phyloP scores from a whole-genome alignment of 2,113 vertebrate species.

The Dromiciops gliroides region DNA sequence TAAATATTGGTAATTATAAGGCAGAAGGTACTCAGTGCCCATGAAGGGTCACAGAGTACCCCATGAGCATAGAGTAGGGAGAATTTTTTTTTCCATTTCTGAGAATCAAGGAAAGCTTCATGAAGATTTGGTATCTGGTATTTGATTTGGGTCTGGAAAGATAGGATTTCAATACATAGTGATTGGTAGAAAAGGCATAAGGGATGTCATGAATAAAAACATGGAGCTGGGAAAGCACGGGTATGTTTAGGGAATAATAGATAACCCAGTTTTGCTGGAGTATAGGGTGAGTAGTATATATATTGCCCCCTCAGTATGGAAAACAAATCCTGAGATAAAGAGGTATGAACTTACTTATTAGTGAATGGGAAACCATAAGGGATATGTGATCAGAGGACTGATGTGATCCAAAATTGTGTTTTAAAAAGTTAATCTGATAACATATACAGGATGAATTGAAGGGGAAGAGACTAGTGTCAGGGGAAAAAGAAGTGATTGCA shows the following conservation, averaged over 20 bases:
- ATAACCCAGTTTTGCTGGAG: background rate
- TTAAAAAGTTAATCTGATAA: background rate
- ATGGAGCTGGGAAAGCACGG: background rate
- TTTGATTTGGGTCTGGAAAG: background rate
- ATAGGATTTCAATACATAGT: background rate
- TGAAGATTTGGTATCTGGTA: background rate
- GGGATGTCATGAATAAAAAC: background rate
- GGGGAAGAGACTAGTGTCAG: background rate
- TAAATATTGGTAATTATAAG: background rate
- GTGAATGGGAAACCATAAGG: background rate
- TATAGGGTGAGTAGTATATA: background rate
- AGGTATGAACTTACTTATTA: background rate
- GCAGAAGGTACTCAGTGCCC: background rate
- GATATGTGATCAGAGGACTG: background rate
- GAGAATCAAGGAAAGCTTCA: background rate
- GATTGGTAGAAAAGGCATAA: background rate
- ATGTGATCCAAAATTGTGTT: background rate
- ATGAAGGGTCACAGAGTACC: background rate
- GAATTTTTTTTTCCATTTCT: background rate
- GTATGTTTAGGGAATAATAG: too few species aligned
- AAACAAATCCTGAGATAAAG: background rate
- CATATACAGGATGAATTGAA: background rate
- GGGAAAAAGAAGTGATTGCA: background rate
- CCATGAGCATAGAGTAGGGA: background rate
- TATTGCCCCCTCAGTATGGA: background rate